Evolutionary conservation across 2,888 invertebrate genomes (phyloP).

Genomic region (Emesis furor): DNA sequence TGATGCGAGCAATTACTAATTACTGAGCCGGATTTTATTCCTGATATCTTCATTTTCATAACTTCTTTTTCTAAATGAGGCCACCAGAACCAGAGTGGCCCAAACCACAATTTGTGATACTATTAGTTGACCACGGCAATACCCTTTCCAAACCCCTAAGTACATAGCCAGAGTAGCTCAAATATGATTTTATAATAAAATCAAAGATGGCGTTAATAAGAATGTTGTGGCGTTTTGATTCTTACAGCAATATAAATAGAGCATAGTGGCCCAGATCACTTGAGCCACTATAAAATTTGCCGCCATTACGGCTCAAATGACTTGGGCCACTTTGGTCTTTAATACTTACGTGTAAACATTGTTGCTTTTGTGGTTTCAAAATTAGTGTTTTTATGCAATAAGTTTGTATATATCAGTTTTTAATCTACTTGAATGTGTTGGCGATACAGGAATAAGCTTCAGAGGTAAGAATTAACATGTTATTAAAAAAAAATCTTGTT

Average conservation of each 20-base stretch:
- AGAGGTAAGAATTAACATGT: background rate
- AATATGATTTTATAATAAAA: conserved; percentile 47
- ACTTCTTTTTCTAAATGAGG: too few relatives aligned
- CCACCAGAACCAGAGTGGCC: conserved; percentile 21
- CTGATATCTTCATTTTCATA: too few relatives aligned
- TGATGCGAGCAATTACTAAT: too few relatives aligned
- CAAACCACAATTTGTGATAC: conserved; percentile 50
- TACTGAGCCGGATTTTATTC: too few relatives aligned
- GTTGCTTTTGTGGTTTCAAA: background rate
- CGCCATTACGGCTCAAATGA: conserved; percentile 54
- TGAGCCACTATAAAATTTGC: conserved; percentile 50
- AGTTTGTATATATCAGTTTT: background rate
- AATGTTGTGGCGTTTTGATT: conserved; percentile 48
- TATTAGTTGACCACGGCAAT: conserved; percentile 48
- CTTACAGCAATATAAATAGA: conserved; percentile 39
- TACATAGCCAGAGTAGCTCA: conserved; percentile 55
- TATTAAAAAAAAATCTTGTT: background rate
- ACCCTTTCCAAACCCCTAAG: conserved; percentile 35
- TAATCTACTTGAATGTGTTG: background rate
- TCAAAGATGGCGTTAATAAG: conserved; percentile 41
- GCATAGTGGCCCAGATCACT: conserved; percentile 47
- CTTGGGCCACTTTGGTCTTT: conserved; percentile 60
- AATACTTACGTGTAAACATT: conserved; percentile 33
- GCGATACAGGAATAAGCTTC: background rate
- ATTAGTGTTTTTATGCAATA: background rate